Evolutionary conservation across 2,888 invertebrate genomes (phyloP), one percentile per base, ranked within the genome.

Genomic region (Notodromas monacha): DNA sequence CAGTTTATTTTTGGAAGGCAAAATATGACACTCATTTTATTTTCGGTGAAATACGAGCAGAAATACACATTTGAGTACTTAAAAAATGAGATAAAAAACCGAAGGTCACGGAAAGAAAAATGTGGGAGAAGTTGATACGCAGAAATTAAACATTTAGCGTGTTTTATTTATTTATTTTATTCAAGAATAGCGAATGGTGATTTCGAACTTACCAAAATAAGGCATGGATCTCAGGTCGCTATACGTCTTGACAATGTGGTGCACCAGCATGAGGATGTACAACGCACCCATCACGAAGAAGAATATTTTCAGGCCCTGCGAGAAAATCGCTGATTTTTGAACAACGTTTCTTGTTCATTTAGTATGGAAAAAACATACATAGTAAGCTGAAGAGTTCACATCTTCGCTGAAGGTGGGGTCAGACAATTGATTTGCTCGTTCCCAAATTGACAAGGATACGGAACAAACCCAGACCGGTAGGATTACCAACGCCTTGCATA

Each of bases 141-240:
- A n/a, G n/a, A n/a, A n/a, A n/a, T n/a, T n/a, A n/a, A n/a, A n/a
- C n/a, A n/a, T n/a, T n/a, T n/a, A n/a, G n/a, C n/a, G n/a, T n/a
- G n/a, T n/a, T n/a, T n/a, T n/a, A n/a, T n/a, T n/a, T n/a, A n/a
- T n/a, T n/a, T n/a, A n/a, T n/a, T n/a, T n/a, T n/a, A n/a, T n/a
- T n/a, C n/a, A n/a, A n/a, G n/a, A n/a, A n/a, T n/a, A n/a, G n/a
- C n/a, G n/a, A n/a, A n/a, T n/a, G n/a, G n/a, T n/a, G n/a, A n/a
- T n/a, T n/a, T n/a, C 12, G 5, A n/a, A 16, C 61, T 65, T 56
- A 86, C 86, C 86, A 52, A 92, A 89, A 54, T 73, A 89, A 36
- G 89, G 86, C 86, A 92, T 86, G 26, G 76, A 72, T 42, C 84
- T 60, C 31, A 92, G 56, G 52, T 92, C 89, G 36, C 72, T 77